These are phyloP conservation scores for Furcula furcula DNA, from an alignment of 2,888 invertebrate species.

Conservation along the genomic window DNA sequence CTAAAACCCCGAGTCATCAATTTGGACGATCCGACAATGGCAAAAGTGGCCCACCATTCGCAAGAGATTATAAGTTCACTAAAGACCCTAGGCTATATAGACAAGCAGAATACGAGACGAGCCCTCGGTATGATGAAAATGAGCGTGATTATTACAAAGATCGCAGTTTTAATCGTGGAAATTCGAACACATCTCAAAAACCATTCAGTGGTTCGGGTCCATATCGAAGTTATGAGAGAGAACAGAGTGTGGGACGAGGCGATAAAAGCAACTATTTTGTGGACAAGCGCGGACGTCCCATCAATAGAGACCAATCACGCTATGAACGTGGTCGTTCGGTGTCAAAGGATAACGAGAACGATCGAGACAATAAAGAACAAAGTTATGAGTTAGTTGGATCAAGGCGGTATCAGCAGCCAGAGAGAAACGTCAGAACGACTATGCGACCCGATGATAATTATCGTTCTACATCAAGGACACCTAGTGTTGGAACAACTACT, in stretches of 20 bases:
- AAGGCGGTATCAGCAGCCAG: conserved; percentile 36
- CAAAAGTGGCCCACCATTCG: conserved; percentile 27
- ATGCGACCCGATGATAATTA: conserved; percentile 6
- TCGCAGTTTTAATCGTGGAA: conserved; percentile 24
- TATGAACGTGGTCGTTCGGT: conserved; percentile 14
- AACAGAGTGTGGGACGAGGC: conserved; percentile 36
- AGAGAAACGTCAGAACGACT: conserved; percentile 39
- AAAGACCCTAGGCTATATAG: conserved; percentile 61
- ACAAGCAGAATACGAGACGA: conserved; percentile 46
- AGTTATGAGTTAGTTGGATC: conserved; percentile 30
- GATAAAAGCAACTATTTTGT: conserved; percentile 30
- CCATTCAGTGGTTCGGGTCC: conserved; percentile 28
- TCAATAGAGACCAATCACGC: conserved; percentile 15
- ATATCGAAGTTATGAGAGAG: conserved; percentile 37
- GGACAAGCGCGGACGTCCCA: conserved; percentile 12
- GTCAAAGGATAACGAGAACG: conserved; percentile 21
- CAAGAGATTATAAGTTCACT: conserved; percentile 27
- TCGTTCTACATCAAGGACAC: conserved; percentile 25
- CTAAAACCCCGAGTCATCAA: conserved; percentile 22
- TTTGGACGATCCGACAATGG: conserved; percentile 25
- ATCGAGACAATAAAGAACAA: conserved; percentile 4
- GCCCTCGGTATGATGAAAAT: conserved; percentile 38
- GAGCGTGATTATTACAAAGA: conserved; percentile 45
- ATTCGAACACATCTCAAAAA: conserved; percentile 34
- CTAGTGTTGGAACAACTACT: conserved; percentile 29